A percentile compares a stretch with the other conserved stretches of the same genome.
Evolutionary conservation across 2,888 invertebrate species (phyloP).

Genomic region (Julus scanicus): DNA sequence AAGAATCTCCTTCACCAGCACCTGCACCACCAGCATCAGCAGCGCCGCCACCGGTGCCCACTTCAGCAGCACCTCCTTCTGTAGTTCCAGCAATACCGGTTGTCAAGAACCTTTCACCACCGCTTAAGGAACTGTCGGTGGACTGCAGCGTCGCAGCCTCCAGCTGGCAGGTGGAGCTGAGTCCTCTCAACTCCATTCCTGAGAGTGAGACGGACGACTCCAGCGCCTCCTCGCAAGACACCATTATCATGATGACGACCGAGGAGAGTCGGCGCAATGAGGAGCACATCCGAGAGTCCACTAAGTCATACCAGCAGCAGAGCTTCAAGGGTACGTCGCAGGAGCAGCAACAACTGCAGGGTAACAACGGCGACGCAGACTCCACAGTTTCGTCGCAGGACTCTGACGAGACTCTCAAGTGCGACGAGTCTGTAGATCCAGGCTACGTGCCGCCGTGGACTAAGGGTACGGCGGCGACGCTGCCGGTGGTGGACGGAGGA

Average conservation of each 20-base stretch:
- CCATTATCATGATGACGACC: slow-evolving; percentile 61
- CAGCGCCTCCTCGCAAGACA: slow-evolving; percentile 60
- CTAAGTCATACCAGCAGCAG: slow-evolving; percentile 43
- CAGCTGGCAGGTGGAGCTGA: slow-evolving; percentile 59
- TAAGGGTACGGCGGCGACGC: slow-evolving; percentile 64
- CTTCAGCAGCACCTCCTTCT: slow-evolving; percentile 59
- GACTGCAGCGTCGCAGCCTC: slow-evolving; percentile 57
- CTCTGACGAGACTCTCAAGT: slow-evolving; percentile 55
- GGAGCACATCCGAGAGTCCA: slow-evolving; percentile 58
- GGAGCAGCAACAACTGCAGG: not conserved
- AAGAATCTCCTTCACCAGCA: slow-evolving; percentile 14
- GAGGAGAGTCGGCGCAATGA: slow-evolving; percentile 60
- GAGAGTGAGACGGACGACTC: slow-evolving; percentile 61
- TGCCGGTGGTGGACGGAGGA: slow-evolving; percentile 57
- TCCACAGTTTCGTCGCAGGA: slow-evolving; percentile 52
- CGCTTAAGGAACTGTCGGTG: slow-evolving; percentile 64
- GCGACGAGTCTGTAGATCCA: not conserved
- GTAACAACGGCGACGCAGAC: slow-evolving; percentile 22
- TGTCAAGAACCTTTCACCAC: slow-evolving; percentile 52
- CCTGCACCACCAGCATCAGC: too few relatives aligned
- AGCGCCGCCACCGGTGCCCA: slow-evolving; percentile 67
- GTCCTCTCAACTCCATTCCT: slow-evolving; percentile 59
- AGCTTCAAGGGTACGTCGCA: not conserved
- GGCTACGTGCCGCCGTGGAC: slow-evolving; percentile 70
- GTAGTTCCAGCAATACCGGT: not conserved